Base-by-base conservation (phyloP, 2,888 invertebrate species). In the Eudasyphora cyanicolor region DNA sequence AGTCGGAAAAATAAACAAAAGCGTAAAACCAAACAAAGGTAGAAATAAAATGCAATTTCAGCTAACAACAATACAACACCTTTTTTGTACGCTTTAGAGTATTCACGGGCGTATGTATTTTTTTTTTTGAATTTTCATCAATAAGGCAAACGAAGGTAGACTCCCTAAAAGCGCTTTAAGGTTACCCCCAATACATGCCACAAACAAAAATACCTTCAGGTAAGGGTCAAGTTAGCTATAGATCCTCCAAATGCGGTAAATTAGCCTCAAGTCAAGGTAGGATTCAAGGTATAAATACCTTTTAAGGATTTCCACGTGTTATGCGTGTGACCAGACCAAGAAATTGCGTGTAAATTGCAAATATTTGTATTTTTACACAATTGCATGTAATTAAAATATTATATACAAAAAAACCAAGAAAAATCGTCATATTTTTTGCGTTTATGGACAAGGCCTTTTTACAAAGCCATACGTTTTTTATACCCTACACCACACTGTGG, bases 131-230 rank as follows among this genome's bases (percentile, higher is more conserved):
- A 27, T 27, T 14, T 3, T 1, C 57, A 4, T 14, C 24, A 24
- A 49, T 49, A 69, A 27, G 69, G 69, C 29, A 42, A 69, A 69
- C n/a, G 49, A 69, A 69, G 69, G 69, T 49, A 57, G 27, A 14
- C 14, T 10, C 57, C 12, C 27, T n/a, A 57, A 12, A 27, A 8
- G 8, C 27, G n/a, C 4, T 5, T 60, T 60, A 17, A 60, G 64
- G 64, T 64, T 35, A 64, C 38, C 12, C 5, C 62, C 2, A 19
- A 1, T 19, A 35, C 64, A 35, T 29, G 29, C 60, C 32, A 60
- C 60, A 29, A 57, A 12, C 12, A 27, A 17, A 2, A 14, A 24
- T 19, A 38, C n/a, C 64, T 38, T 21, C 17, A 19, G 10, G 8
- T 19, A 38, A 42, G 67, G 67, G 67, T 67, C 67, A 67, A 42